Base-by-base conservation (phyloP, 2,888 invertebrate genomes). In the Caenorhabditis doughertyi region DNA sequence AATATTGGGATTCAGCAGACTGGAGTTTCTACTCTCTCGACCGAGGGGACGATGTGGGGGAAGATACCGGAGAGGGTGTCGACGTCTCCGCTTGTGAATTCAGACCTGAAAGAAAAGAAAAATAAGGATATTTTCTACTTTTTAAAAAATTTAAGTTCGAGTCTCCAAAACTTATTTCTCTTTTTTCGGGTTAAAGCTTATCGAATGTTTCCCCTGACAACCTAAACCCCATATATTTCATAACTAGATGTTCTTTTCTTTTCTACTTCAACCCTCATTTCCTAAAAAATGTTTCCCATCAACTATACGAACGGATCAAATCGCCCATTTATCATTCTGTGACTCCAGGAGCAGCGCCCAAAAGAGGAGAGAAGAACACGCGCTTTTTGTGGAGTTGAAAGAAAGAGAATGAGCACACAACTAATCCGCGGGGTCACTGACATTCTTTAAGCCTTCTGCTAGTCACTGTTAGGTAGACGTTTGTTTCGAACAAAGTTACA, bases 251-350 rank as follows among this genome's bases (percentile, higher is more conserved):
- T 7, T 42, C 11, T 42, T 16, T 42, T 42, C 13, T 42, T 7
- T 42, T 42, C 13, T 7, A 8, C 13, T 35, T 9, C 35, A 9
- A 9, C 5, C 7, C 35, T 7, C 35, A n/a, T 32, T 9, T 32
- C 4, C 32, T 32, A 62, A 18, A 32, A 18, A 29, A 25, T 42
- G 72, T 53, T 79, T 79, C 79, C 79, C 79, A 79, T 49, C 64
- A 79, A 79, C 79, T 79, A 79, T 79, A 79, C 71, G 76, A 79
- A 71, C 71, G 62, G 65, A 64, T 64, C 71, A 64, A 64, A 55
- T 64, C 25, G 47, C n/a, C 42, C 55, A 79, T 79, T 71, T 79
- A 71, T 79, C 79, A 79, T 79, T 79, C 55, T 21, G 25, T 23
- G 62, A 3, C 18, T 11, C 1, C 5, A 39, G 76, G 51, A 39